phyloP scores from a whole-genome alignment of 2,888 invertebrate species.

The Aleiodes testaceus region DNA sequence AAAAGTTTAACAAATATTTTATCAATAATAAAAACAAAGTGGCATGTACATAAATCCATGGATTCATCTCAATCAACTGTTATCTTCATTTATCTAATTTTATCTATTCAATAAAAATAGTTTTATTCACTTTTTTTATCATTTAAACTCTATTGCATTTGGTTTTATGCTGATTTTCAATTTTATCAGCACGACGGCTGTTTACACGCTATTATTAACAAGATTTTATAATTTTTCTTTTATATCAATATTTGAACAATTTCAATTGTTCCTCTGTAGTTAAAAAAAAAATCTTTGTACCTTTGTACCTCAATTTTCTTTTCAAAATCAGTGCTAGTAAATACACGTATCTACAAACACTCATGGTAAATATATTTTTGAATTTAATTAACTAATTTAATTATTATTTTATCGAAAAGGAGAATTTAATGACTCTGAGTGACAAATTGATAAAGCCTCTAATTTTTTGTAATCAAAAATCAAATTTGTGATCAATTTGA shows the following conservation, averaged over 20 bases:
- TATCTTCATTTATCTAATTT: background rate
- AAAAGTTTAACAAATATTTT: slow-evolving; percentile 32
- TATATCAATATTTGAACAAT: background rate
- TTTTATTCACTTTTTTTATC: background rate
- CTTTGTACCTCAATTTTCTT: slow-evolving; percentile 5
- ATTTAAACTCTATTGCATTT: slow-evolving; percentile 9
- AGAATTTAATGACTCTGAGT: background rate
- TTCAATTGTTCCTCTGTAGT: background rate
- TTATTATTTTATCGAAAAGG: background rate
- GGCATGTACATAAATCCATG: slow-evolving; percentile 2
- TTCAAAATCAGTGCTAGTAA: slow-evolving; percentile 13
- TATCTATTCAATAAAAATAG: slow-evolving; percentile 1
- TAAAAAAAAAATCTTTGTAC: background rate
- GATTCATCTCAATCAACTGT: background rate
- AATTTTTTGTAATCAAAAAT: background rate
- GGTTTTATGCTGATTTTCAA: slow-evolving; percentile 2
- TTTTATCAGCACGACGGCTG: background rate
- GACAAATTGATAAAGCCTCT: slow-evolving; percentile 18
- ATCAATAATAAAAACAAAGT: slow-evolving; percentile 19
- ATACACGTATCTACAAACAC: slow-evolving; percentile 8
- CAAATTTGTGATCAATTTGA: background rate
- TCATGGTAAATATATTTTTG: slow-evolving; percentile 2
- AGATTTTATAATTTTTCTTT: too few relatives aligned
- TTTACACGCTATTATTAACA: too few relatives aligned
- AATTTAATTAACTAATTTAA: background rate